Evolutionary conservation across 2,113 vertebrate species (phyloP).

Genomic region (Hyaena hyaena): DNA sequence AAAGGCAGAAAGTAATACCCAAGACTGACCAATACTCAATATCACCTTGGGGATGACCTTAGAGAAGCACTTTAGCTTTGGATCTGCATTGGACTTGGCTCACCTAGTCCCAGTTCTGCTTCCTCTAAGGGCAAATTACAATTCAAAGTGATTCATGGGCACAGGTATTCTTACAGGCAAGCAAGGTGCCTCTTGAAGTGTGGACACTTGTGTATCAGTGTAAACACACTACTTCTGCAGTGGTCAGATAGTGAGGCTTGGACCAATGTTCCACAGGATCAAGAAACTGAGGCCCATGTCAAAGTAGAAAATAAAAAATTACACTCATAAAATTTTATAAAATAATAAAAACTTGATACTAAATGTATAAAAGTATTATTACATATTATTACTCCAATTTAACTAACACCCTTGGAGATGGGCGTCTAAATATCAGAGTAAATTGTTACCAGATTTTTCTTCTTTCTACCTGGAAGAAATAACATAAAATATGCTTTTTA

Average conservation of each 20-base stretch:
- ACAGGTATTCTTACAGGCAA: background rate
- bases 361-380: background rate
- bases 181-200: background rate
- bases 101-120: background rate
- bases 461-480: constrained; percentile 81
- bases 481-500: constrained; percentile 71
- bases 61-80: background rate
- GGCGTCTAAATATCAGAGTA: constrained; percentile 44
- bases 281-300: background rate
- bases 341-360: constrained; percentile 53
- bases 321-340: constrained; percentile 50
- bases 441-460: constrained; percentile 82
- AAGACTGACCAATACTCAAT: background rate
- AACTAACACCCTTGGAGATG: constrained; percentile 44
- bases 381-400: constrained; percentile 57
- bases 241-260: background rate
- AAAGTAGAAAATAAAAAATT: constrained; percentile 57
- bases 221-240: background rate
- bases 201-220: background rate
- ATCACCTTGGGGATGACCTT: background rate
- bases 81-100: too few species aligned
- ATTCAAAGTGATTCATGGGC: background rate
- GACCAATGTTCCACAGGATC: background rate
- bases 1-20: background rate
- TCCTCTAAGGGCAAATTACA: background rate